Evolutionary conservation across 2,113 vertebrate genomes (phyloP).

Genomic region (Tachysurus fulvidraco): DNA sequence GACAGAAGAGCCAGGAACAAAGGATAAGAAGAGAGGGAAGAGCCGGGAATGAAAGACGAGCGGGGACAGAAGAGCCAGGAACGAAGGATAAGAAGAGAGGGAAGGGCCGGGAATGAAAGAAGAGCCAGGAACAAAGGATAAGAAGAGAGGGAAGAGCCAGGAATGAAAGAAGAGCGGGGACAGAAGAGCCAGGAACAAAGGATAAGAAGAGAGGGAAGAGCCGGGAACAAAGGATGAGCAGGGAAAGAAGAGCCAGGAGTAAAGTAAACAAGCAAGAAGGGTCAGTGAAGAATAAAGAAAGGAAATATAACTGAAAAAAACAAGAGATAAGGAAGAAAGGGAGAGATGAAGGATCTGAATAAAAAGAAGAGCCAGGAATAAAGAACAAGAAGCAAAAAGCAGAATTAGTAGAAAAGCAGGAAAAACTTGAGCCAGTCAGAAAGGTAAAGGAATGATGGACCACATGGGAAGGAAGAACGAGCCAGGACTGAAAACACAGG

Average conservation of each 20-base stretch:
- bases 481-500: neutral
- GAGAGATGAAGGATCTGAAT: neutral
- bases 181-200: neutral
- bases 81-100: neutral
- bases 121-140: neutral
- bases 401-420: neutral
- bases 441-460: conserved; percentile 4
- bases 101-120: neutral
- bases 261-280: neutral
- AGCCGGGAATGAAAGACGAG: neutral
- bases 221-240: neutral
- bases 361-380: neutral
- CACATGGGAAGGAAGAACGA: neutral
- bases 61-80: neutral
- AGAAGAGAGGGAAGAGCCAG: neutral
- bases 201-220: neutral
- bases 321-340: too few relatives aligned
- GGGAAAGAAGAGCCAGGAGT: neutral
- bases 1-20: conserved; percentile 46
- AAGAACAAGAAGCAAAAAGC: neutral
- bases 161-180: neutral
- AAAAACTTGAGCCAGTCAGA: neutral
- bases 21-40: neutral
- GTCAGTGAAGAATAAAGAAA: neutral
- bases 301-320: neutral